Base-by-base conservation (phyloP, 2,888 invertebrate species). In the Nysson spinosus region DNA sequence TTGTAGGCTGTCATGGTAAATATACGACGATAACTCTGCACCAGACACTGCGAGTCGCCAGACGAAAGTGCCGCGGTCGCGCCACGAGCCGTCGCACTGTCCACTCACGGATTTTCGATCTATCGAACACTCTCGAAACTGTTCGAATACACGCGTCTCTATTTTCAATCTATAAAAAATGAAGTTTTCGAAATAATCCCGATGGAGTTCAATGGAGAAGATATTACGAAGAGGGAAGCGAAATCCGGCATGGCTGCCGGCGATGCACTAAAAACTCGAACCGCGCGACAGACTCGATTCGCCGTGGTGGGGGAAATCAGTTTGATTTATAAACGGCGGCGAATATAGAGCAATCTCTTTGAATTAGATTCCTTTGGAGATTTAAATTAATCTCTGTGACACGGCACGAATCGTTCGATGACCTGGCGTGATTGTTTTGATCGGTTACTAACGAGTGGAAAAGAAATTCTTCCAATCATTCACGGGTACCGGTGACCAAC, bases 351-450 rank as follows among this genome's bases (percentile, higher is more conserved):
- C 20, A 20, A 39, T 3, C 39, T 11, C 20, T n/a, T 4, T 9
- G 19, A 7, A 37, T 43, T 42, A 12, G 24, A 32, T 51, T 42
- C 24, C 35, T 11, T 16, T 5, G 16, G 5, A 11, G 35, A 32
- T 30, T 56, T 30, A 1, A 26, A 26, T 37, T 42, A 51, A 43
- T 4, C 2, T 14, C 1, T 16, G n/a, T 14, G 34, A 24, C 6
- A 3, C 16, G 22, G 22, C 32, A 14, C 28, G 22, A 20, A 12
- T 9, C 49, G 65, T 22, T 1, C 65, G 30, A 49, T 49, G 57
- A 57, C 58, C 67, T 51, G 40, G 61, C 52, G n/a, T 7, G 14
- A 4, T 40, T 42, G 65, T 56, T 63, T 63, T 49, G 44, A 51
- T n/a, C n/a, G n/a, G n/a, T n/a, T n/a, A n/a, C n/a, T n/a, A n/a